Evolutionary conservation across 2,113 vertebrate species (phyloP).

Genomic region (Microcebus tavaratra): DNA sequence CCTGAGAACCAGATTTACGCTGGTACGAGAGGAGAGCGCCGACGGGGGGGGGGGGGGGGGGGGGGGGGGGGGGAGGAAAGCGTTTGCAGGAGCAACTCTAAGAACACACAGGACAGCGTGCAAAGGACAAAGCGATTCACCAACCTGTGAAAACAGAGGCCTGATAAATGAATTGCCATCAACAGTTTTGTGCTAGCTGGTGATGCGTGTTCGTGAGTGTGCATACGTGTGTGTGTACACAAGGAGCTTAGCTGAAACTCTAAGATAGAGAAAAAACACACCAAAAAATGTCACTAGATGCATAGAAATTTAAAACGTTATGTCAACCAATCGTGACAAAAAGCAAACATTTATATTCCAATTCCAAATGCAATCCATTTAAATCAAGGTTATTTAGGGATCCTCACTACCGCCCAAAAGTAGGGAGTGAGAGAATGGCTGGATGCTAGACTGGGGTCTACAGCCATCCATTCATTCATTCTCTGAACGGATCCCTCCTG

Average conservation of each 20-base stretch:
- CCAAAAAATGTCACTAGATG: not conserved
- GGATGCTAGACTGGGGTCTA: not conserved
- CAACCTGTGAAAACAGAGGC: not conserved
- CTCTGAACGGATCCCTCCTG: not conserved
- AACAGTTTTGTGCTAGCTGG: not conserved
- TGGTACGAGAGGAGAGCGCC: rapidly evolving
- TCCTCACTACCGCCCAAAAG: not conserved
- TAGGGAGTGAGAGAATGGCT: not conserved
- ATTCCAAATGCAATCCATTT: not conserved
- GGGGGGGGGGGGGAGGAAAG: not conserved
- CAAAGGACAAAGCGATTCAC: not conserved
- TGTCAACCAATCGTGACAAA: not conserved
- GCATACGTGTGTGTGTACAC: no score
- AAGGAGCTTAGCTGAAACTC: not conserved
- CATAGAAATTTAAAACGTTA: not conserved
- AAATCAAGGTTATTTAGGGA: not conserved
- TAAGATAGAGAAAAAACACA: not conserved
- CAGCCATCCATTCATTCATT: not conserved
- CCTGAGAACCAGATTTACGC: not conserved
- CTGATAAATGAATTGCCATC: not conserved
- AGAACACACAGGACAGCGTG: not conserved
- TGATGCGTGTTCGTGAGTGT: rapidly evolving
- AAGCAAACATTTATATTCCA: not conserved
- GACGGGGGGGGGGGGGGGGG: no score
- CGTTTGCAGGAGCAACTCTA: not conserved